Percentiles rank a stretch among this genome's conserved stretches.
Evolutionary conservation across 2,113 vertebrate species (phyloP).

Genomic region (Micronisus gabar): DNA sequence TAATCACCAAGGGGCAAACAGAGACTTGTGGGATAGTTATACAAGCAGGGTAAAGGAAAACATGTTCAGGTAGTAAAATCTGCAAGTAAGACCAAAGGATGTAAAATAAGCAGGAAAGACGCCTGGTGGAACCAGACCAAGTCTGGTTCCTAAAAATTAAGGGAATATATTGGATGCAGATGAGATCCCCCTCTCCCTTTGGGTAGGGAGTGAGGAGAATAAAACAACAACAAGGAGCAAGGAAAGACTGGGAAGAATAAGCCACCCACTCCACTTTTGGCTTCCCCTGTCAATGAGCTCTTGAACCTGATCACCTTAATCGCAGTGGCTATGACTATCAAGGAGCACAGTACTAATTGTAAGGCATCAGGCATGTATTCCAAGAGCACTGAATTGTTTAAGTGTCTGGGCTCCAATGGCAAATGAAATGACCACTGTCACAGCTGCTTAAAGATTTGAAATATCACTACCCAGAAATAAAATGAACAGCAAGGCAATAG

Average conservation of each 20-base stretch:
- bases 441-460: background rate
- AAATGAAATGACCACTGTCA: background rate
- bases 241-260: background rate
- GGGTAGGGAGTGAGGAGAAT: fast-evolving
- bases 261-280: fast-evolving
- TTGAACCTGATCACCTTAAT: background rate
- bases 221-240: background rate
- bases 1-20: background rate
- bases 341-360: background rate
- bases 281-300: background rate
- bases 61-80: background rate
- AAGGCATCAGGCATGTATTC: background rate
- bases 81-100: background rate
- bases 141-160: background rate
- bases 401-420: background rate
- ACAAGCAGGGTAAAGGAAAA: background rate
- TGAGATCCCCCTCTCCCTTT: fast-evolving
- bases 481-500: fast-evolving
- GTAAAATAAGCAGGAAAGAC: background rate
- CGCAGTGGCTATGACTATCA: too few relatives aligned
- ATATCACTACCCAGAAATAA: background rate
- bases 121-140: fast-evolving
- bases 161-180: background rate
- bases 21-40: background rate
- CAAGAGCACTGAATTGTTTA: background rate